Evolutionary conservation across 2,797 vertebrate species (phyloP).

Genomic region (Strix occidentalis): DNA sequence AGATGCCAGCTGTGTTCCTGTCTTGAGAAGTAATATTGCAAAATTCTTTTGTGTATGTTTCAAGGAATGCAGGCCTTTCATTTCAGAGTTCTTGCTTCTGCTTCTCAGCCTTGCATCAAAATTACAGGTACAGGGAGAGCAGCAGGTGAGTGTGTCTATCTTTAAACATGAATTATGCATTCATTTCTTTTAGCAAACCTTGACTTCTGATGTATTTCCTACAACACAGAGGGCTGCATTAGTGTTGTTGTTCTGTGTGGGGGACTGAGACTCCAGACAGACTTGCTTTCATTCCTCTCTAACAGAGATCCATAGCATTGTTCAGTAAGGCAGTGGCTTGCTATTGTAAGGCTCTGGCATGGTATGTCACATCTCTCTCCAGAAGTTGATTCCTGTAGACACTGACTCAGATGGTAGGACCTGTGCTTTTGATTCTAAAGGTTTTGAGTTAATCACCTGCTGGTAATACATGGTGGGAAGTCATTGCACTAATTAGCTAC

Average conservation of each 20-base stretch:
- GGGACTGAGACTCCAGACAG: neutral
- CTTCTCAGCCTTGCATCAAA: neutral
- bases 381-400: neutral
- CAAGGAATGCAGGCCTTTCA: neutral
- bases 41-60: neutral
- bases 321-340: constrained; percentile 33
- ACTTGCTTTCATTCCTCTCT: constrained; percentile 21
- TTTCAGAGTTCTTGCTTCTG: constrained; percentile 8
- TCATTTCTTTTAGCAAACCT: neutral
- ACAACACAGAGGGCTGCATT: constrained; percentile 9
- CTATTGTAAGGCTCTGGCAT: neutral
- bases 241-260: neutral
- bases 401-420: neutral
- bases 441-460: constrained; percentile 7
- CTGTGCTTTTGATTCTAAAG: constrained; percentile 2
- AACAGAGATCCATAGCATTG: constrained; percentile 24
- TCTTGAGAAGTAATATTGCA: neutral
- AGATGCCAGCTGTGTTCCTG: neutral
- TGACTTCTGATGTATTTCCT: neutral
- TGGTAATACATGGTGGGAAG: neutral
- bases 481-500: neutral
- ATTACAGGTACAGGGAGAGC: neutral
- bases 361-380: neutral
- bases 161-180: neutral
- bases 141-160: neutral